Evolutionary conservation across 2,113 vertebrate species (phyloP).

Genomic region (Acrocephalus arundinaceus): DNA sequence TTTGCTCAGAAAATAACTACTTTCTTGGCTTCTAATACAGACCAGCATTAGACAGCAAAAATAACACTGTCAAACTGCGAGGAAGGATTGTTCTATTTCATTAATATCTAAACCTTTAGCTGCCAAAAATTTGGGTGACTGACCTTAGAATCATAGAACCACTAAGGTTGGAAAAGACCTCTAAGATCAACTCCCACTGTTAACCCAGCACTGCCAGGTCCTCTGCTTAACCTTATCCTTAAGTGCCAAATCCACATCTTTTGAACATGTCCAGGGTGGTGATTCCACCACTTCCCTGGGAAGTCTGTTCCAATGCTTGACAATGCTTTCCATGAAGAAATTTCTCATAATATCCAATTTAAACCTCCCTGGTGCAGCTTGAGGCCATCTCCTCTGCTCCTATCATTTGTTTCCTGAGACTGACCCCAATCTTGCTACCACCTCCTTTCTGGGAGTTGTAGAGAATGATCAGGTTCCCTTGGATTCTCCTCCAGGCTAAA

Average conservation of each 20-base stretch:
- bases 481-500: neutral
- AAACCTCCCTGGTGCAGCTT: neutral
- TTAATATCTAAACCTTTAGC: neutral
- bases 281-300: neutral
- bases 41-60: neutral
- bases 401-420: neutral
- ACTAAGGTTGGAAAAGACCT: neutral
- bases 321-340: neutral
- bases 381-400: neutral
- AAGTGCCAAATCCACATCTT: neutral
- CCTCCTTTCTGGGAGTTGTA: neutral
- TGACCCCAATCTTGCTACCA: neutral
- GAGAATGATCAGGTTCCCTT: neutral
- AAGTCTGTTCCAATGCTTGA: neutral
- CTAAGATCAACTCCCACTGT: neutral
- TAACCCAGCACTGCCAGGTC: neutral
- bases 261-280: neutral
- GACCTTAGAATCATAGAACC: neutral
- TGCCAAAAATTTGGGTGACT: neutral
- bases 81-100: neutral
- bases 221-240: neutral
- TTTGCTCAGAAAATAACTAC: neutral
- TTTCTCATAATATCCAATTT: neutral
- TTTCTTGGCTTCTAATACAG: neutral
- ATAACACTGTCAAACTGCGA: fast-evolving